phyloP scores from a whole-genome alignment of 92 coral and sea anemone genomes.

The Zoanthus sociatus region DNA sequence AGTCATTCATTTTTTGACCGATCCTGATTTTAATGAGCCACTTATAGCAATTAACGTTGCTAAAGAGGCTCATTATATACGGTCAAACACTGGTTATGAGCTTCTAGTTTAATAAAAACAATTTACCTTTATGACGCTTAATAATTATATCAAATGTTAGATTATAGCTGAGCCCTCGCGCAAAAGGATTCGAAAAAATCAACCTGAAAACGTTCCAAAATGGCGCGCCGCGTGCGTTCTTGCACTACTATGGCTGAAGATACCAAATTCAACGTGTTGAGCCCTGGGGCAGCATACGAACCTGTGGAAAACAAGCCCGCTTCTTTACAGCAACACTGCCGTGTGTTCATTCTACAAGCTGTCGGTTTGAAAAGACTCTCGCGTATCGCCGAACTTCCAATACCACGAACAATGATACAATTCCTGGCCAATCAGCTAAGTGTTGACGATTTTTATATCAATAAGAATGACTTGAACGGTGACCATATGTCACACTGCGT shows the following conservation, averaged over 20 bases:
- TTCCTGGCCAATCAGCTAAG: constrained; percentile 86
- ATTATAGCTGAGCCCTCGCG: constrained; percentile 1
- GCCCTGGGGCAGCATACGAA: constrained; percentile 60
- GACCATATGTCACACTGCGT: constrained; percentile 89
- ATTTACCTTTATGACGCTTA: constrained; percentile 7
- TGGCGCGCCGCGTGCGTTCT: constrained; percentile 90
- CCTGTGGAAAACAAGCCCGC: constrained; percentile 42
- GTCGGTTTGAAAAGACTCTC: constrained; percentile 89
- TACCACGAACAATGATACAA: constrained; percentile 86
- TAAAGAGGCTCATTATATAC: not conserved
- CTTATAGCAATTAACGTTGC: not conserved
- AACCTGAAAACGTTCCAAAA: constrained; percentile 19
- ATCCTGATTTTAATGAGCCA: not conserved
- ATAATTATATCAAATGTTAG: not conserved
- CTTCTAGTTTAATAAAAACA: not conserved
- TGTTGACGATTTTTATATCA: constrained; percentile 89
- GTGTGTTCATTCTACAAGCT: constrained; percentile 85
- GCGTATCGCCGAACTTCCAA: constrained; percentile 88
- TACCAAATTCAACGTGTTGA: constrained; percentile 75
- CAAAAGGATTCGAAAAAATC: not conserved
- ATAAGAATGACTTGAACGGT: constrained; percentile 83
- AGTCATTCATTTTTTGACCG: no score
- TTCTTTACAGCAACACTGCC: constrained; percentile 86
- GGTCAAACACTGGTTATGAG: not conserved
- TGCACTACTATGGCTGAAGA: constrained; percentile 70